These are phyloP conservation scores for Prenolepis imparis DNA, from an alignment of 2,888 invertebrate genomes.

Conservation along the genomic window DNA sequence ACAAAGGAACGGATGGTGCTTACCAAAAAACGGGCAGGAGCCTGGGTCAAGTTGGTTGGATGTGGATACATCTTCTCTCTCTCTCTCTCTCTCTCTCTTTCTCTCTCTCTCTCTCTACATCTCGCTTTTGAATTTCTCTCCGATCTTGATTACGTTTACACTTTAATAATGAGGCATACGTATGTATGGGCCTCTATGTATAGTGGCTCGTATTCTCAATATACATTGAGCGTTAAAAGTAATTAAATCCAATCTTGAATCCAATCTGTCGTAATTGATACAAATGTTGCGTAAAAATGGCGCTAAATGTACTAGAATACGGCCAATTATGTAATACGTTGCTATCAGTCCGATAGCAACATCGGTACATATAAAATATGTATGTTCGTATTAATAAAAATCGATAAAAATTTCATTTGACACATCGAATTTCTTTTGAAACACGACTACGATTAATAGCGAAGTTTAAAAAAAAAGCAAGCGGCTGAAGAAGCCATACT, in stretches of 20 bases:
- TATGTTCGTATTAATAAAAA: not conserved
- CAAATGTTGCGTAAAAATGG: slow-evolving; percentile 4
- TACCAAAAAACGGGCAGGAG: slow-evolving; percentile 86
- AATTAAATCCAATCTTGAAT: not conserved
- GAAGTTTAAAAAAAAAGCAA: not conserved
- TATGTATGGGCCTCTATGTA: slow-evolving; percentile 12
- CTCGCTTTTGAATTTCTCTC: slow-evolving; percentile 63
- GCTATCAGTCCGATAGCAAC: not conserved
- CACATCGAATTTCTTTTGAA: not conserved
- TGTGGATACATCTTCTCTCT: slow-evolving; percentile 84
- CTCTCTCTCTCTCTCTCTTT: slow-evolving; percentile 75
- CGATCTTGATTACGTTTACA: slow-evolving; percentile 55
- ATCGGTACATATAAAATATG: not conserved
- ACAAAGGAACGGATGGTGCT: slow-evolving; percentile 86
- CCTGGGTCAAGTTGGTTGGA: slow-evolving; percentile 86
- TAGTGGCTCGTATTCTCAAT: slow-evolving; percentile 24
- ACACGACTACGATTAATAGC: not conserved
- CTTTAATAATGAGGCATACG: slow-evolving; percentile 25
- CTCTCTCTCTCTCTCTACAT: slow-evolving; percentile 56
- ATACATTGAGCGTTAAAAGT: slow-evolving; percentile 41
- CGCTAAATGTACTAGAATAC: slow-evolving; percentile 36
- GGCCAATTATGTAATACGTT: not conserved
- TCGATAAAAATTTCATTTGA: not conserved
- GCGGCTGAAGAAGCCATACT: slow-evolving; percentile 4
- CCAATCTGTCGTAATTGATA: not conserved